Evolutionary conservation across 1,140 invertebrate genomes (phyloP), one percentile per base, ranked within the genome.

Genomic region (Nebria ingens): DNA sequence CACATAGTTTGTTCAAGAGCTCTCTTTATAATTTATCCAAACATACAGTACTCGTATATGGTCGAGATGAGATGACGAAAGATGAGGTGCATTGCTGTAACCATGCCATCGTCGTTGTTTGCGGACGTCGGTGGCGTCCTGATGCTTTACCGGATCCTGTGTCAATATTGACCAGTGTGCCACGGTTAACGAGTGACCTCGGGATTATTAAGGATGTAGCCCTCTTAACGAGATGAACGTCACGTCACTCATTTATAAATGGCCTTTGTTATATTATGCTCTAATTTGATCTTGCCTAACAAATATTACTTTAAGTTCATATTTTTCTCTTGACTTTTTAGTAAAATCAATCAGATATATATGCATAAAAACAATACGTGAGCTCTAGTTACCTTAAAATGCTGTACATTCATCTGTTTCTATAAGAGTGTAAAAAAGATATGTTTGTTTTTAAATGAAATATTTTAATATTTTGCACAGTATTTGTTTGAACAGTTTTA

Each of bases 1-100:
- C 40, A 4, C 40, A 17, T 45, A 9, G 17, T 45, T 17, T 34
- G 25, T 34, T 4, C 40, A 17, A 45, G 40, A 45, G 40, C 40
- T 45, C 40, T 45, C 40, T 45, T 45, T 45, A 45, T 45, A 45
- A 45, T 12, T 45, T 45, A 45, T 45, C 6, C 40, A 45, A 45
- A 45, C 40, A 45, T 9, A 45, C 40, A 17, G 9, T 12, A 45
- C 40, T 34, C 25, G 25, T n/a, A n/a, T n/a, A n/a, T n/a, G n/a
- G n/a, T n/a, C n/a, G n/a, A n/a, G n/a, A n/a, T n/a, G n/a, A n/a
- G 25, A 29, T 29, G 25, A 29, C 4, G 13, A 29, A 29, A 13
- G 13, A 29, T 29, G 13, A 6, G 25, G 4, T 6, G 13, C 25
- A 29, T 13, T 29, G 25, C 25, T 29, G 25, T 29, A 13, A 29